Percentiles rank a stretch among this genome's conserved stretches.
Evolutionary conservation across 2,888 invertebrate species (phyloP).

Genomic region (Aphrophora alni): DNA sequence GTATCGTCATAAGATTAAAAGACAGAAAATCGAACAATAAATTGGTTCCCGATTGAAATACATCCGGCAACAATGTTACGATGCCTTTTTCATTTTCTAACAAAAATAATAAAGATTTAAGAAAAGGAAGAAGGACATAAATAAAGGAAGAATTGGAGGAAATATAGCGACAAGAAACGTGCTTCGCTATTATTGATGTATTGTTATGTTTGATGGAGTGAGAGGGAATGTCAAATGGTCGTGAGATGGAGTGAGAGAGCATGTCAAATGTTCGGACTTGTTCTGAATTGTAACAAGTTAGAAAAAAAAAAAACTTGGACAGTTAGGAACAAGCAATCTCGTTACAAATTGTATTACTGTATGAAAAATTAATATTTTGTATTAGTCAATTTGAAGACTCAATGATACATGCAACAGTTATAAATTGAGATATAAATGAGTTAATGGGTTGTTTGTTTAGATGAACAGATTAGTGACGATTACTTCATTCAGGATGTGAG

Average conservation of each 20-base stretch:
- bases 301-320: not conserved
- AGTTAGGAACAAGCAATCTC: not conserved
- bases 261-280: not conserved
- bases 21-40: not conserved
- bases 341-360: not conserved
- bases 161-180: not conserved
- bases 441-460: too few relatives aligned
- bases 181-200: not conserved
- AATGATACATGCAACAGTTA: too few relatives aligned
- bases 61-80: not conserved
- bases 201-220: conserved; percentile 6
- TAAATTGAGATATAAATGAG: too few relatives aligned
- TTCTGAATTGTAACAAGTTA: not conserved
- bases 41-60: not conserved
- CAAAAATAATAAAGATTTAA: not conserved
- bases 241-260: not conserved
- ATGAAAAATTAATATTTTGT: too few relatives aligned
- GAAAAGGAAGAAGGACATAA: conserved; percentile 1
- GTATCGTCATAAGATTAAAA: too few relatives aligned
- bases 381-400: too few relatives aligned
- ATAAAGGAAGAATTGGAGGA: not conserved
- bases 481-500: too few relatives aligned
- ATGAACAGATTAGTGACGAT: too few relatives aligned
- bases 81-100: not conserved
- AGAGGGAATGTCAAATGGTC: not conserved